Evolutionary conservation across 2,888 invertebrate species (phyloP).

Genomic region (Sinotaia quadrata): DNA sequence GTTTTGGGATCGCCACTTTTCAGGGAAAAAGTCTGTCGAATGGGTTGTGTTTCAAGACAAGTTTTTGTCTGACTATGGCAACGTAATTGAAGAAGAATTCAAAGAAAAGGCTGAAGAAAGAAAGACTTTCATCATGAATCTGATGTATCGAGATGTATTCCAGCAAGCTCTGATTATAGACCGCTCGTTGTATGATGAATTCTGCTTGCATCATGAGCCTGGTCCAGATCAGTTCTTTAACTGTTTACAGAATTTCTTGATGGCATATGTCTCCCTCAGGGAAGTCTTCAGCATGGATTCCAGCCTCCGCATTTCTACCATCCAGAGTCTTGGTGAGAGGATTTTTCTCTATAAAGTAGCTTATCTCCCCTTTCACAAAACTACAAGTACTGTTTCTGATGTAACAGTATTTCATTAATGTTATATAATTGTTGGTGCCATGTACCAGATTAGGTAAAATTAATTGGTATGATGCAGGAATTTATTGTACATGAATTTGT

Average conservation of each 20-base stretch:
- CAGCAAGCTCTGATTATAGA: constrained; percentile 40
- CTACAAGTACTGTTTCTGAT: too few relatives aligned
- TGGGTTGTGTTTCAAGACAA: constrained; percentile 52
- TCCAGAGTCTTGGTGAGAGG: constrained; percentile 59
- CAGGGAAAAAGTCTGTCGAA: constrained; percentile 38
- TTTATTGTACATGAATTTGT: too few relatives aligned
- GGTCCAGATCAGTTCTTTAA: constrained; percentile 52
- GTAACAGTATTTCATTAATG: too few relatives aligned
- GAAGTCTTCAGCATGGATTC: constrained; percentile 64
- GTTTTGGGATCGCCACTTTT: constrained; percentile 62
- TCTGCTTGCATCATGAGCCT: constrained; percentile 43
- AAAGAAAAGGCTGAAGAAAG: constrained; percentile 49
- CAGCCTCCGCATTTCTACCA: constrained; percentile 56
- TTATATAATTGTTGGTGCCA: too few relatives aligned
- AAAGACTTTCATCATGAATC: constrained; percentile 48
- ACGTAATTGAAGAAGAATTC: constrained; percentile 43
- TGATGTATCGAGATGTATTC: constrained; percentile 61
- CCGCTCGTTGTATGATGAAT: constrained; percentile 42
- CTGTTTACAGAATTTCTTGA: constrained; percentile 59
- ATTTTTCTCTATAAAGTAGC: too few relatives aligned
- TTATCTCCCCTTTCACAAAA: too few relatives aligned
- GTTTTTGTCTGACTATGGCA: constrained; percentile 57
- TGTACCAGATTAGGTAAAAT: too few relatives aligned
- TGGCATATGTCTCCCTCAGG: constrained; percentile 61
- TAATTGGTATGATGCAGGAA: too few relatives aligned